phyloP scores from a whole-genome alignment of 2,888 invertebrate genomes.

The Trachelus troglodyta region DNA sequence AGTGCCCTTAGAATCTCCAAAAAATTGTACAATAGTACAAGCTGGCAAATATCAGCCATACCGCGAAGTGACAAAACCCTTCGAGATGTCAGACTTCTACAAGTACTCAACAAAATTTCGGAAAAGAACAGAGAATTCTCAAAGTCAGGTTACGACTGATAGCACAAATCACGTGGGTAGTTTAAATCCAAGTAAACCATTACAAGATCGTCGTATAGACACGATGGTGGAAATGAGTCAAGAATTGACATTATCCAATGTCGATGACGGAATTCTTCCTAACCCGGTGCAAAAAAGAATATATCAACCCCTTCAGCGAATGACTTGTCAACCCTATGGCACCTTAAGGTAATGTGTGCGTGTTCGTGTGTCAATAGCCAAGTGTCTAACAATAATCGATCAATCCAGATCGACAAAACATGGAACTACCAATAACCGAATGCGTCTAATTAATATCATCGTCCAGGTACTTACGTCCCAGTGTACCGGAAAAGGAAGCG shows the following conservation, averaged over 20 bases:
- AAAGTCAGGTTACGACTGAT: not conserved
- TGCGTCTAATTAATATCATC: not conserved
- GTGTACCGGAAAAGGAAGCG: not conserved
- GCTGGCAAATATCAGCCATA: conserved; percentile 92
- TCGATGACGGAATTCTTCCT: conserved; percentile 20
- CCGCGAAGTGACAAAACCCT: conserved; percentile 94
- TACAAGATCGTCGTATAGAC: conserved; percentile 29
- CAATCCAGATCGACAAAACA: not conserved
- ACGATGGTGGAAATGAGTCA: conserved; percentile 22
- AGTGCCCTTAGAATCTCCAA: conserved; percentile 80
- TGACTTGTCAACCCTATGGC: conserved; percentile 54
- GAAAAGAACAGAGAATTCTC: conserved; percentile 64
- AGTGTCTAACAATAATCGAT: not conserved
- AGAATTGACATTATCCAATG: conserved; percentile 14
- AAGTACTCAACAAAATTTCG: conserved; percentile 96
- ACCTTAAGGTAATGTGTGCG: conserved; percentile 39
- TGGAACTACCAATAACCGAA: not conserved
- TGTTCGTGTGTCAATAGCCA: not conserved
- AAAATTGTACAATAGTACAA: conserved; percentile 86
- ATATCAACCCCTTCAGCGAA: conserved; percentile 54
- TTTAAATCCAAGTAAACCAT: conserved; percentile 6
- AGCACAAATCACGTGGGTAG: not conserved
- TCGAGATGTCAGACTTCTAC: conserved; percentile 98
- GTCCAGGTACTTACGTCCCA: not conserved
- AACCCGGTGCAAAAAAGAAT: conserved; percentile 49